Evolutionary conservation across 2,888 invertebrate species (phyloP), one percentile per base, ranked within the genome.

Genomic region (Machimus rusticus): DNA sequence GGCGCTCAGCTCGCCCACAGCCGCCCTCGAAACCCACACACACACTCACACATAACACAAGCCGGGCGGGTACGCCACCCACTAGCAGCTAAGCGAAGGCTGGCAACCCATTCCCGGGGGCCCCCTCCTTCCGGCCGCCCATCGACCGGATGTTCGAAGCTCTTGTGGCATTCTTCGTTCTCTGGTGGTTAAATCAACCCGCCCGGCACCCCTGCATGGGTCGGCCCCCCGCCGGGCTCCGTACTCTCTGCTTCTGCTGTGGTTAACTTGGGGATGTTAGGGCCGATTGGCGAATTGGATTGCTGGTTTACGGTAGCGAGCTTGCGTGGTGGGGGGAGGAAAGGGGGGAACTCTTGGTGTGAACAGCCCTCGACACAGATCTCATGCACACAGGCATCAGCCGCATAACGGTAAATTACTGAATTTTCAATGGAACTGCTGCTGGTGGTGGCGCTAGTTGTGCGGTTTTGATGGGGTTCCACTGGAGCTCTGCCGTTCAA

Each of bases 321-420:
- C 39, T 39, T 14, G 34, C 28, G 55, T 39, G 16, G 23, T 16
- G 1, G 28, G 16, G 28, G 51, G 51, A n/a, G 16, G 9, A 31
- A 28, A 2, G 51, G 51, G 77, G 46, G 79, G 81, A 0, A 31
- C 55, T 55, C 43, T 43, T 74, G 84, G 84, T 84, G 84, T 84
- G 84, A 84, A 84, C 84, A 84, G 84, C 84, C 84, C 37, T 84
- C 84, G 84, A 84, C 66, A 84, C 84, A 84, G 84, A 84, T 84
- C 84, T 31, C 23, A 37, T 84, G 74, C 39, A 84, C 74, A 84
- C 84, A 84, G 66, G 14, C 74, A 84, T 66, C 74, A 37, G 84
- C 84, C 84, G 19, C 74, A 74, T 84, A 84, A 84, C 74, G 84
- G 84, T 84, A 74, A 84, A 84, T 84, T 84, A 84, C 84, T 84